phyloP scores from a whole-genome alignment of 1,140 invertebrate species.

The Papilio glaucus region DNA sequence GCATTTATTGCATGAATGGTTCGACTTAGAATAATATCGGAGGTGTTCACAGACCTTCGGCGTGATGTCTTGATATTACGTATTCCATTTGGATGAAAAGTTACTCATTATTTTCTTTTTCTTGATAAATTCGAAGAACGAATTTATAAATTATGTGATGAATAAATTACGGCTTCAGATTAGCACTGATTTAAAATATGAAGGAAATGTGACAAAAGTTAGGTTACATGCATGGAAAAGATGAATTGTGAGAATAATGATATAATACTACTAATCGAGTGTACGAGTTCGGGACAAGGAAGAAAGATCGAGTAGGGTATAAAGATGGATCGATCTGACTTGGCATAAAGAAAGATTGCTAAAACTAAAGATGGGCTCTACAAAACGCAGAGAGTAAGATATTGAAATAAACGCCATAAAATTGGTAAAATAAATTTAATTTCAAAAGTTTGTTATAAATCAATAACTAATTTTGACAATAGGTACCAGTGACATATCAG shows the following conservation, averaged over 20 bases:
- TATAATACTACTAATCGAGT: background rate
- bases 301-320: background rate
- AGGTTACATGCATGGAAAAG: background rate
- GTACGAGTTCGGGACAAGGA: background rate
- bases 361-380: too few relatives aligned
- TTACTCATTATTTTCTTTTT: too few relatives aligned
- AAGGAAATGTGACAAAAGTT: background rate
- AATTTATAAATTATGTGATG: background rate
- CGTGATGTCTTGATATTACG: too few relatives aligned
- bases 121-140: too few relatives aligned
- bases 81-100: too few relatives aligned
- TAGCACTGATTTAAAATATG: background rate
- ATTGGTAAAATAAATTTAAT: background rate
- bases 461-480: background rate
- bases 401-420: too few relatives aligned
- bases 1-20: too few relatives aligned
- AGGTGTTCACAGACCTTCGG: too few relatives aligned
- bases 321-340: background rate
- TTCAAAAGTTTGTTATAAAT: background rate
- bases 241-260: background rate
- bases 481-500: conserved; percentile 68
- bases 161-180: background rate
- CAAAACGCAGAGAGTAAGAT: too few relatives aligned
- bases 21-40: too few relatives aligned
- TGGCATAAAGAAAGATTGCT: background rate